phyloP scores from a whole-genome alignment of 2,797 vertebrate genomes.

The Channa striata region DNA sequence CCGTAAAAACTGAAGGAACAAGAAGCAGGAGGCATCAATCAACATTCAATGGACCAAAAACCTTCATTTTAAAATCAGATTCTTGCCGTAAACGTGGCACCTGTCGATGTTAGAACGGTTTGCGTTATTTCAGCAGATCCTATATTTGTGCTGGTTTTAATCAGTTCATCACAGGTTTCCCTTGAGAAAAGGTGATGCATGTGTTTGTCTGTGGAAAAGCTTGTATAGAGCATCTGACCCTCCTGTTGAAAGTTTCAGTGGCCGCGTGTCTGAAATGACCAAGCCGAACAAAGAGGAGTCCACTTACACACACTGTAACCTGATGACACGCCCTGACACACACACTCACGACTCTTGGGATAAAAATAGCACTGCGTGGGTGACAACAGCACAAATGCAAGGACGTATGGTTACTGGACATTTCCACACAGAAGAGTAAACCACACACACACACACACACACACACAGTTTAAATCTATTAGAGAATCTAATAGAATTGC shows the following conservation, averaged over 20 bases:
- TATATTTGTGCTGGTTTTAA: too few species aligned
- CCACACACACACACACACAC: constrained; percentile 15
- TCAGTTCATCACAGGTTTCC: too few species aligned
- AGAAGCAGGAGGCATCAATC: too few species aligned
- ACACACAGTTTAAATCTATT: too few species aligned
- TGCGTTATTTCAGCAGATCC: too few species aligned
- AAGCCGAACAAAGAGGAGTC: constrained; percentile 81
- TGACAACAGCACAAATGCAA: constrained; percentile 68
- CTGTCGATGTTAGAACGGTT: too few species aligned
- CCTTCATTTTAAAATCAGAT: too few species aligned
- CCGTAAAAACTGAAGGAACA: too few species aligned
- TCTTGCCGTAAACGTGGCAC: too few species aligned
- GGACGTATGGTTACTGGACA: constrained; percentile 69
- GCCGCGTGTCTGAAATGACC: constrained; percentile 81
- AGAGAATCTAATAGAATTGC: not conserved
- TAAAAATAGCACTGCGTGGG: constrained; percentile 81
- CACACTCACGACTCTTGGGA: constrained; percentile 58
- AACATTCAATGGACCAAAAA: too few species aligned
- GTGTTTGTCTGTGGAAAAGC: constrained; percentile 60
- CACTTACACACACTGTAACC: constrained; percentile 80
- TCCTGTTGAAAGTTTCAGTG: constrained; percentile 84
- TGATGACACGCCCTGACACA: constrained; percentile 60
- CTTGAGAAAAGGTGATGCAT: not conserved
- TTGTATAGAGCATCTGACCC: constrained; percentile 59
- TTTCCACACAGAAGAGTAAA: constrained; percentile 49